Evolutionary conservation across 2,888 invertebrate genomes (phyloP).

Genomic region (Apantesis nais): DNA sequence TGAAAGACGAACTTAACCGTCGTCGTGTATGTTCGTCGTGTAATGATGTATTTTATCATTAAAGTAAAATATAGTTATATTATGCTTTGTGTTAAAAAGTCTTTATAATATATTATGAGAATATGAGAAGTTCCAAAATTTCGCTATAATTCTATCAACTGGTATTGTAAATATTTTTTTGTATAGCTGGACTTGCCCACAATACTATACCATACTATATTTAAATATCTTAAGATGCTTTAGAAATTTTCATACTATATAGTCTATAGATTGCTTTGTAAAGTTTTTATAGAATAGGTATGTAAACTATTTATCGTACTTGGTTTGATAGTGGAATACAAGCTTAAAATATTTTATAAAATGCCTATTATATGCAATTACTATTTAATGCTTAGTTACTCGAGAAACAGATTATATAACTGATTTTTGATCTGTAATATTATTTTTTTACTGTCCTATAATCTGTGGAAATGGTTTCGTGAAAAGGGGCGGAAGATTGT

Average conservation of each 20-base stretch:
- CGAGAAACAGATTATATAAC: background rate
- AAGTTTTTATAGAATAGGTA: conserved; percentile 6
- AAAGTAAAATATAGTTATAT: too few species aligned
- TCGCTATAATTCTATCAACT: too few species aligned
- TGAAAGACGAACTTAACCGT: too few species aligned
- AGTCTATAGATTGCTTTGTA: background rate
- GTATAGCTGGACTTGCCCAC: too few species aligned
- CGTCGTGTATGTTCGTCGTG: too few species aligned
- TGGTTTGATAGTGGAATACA: conserved; percentile 66
- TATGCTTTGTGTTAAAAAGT: too few species aligned
- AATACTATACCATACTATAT: background rate
- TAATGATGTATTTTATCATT: too few species aligned
- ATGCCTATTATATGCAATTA: background rate
- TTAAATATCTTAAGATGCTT: background rate
- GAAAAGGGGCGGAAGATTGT: background rate
- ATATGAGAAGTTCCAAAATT: too few species aligned
- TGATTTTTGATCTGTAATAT: background rate
- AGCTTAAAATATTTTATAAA: conserved; percentile 28
- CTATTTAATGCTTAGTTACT: conserved; percentile 3
- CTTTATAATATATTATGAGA: too few species aligned
- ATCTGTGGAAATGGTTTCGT: background rate
- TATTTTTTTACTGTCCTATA: background rate
- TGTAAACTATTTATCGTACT: conserved; percentile 16
- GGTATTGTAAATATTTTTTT: too few species aligned
- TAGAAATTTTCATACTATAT: background rate